Evolutionary conservation across 2,797 vertebrate genomes (phyloP).

Genomic region (Ptychobarbus kaznakovi): DNA sequence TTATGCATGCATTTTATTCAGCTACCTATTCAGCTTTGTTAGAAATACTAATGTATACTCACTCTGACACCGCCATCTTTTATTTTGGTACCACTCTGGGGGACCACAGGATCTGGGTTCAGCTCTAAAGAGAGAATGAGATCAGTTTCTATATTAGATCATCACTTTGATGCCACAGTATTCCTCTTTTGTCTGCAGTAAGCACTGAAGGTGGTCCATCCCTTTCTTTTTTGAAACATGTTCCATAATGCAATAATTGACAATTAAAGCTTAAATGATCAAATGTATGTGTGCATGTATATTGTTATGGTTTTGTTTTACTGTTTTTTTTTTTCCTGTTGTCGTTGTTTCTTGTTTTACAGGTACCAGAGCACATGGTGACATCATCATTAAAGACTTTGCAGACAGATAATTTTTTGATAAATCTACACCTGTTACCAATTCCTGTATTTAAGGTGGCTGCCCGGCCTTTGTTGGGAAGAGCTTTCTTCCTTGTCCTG

Average conservation of each 20-base stretch:
- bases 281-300: background rate
- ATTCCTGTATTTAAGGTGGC: too few relatives aligned
- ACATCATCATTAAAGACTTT: too few relatives aligned
- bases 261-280: background rate
- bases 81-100: slow-evolving; percentile 60
- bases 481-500: too few relatives aligned
- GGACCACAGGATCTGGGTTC: slow-evolving; percentile 72
- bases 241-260: background rate
- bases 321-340: too few relatives aligned
- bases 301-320: too few relatives aligned
- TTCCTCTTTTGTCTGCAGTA: background rate
- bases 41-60: slow-evolving; percentile 50
- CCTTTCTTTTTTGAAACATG: background rate
- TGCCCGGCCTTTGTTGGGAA: too few relatives aligned
- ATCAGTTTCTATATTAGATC: background rate
- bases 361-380: too few relatives aligned
- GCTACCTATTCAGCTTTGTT: background rate
- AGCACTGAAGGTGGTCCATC: background rate
- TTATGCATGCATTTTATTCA: background rate
- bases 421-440: too few relatives aligned
- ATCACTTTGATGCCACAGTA: background rate
- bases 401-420: too few relatives aligned
- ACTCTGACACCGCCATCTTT: slow-evolving; percentile 81
- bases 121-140: slow-evolving; percentile 68
- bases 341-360: too few relatives aligned